These are phyloP conservation scores for Leucophenga maculata DNA, from an alignment of 2,888 invertebrate genomes.

Conservation along the genomic window DNA sequence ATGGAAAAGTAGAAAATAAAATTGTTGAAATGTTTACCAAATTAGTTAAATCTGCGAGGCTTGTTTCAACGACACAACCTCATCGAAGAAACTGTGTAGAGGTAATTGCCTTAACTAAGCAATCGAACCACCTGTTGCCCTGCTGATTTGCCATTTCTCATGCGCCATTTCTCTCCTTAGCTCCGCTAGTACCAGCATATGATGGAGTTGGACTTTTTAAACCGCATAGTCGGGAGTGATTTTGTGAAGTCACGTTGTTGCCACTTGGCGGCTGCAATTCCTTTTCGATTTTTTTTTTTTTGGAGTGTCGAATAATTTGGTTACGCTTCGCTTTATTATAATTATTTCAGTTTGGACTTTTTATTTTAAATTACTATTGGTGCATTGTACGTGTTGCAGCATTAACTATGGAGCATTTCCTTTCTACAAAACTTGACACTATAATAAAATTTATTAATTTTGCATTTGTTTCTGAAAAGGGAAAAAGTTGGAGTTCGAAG, in stretches of 20 bases:
- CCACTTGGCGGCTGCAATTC: constrained; percentile 57
- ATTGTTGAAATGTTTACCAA: constrained; percentile 47
- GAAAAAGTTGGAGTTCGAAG: no score
- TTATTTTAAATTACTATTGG: constrained; percentile 3
- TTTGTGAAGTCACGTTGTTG: constrained; percentile 62
- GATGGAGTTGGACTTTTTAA: constrained; percentile 2
- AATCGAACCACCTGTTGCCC: constrained; percentile 61
- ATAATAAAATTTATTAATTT: not conserved
- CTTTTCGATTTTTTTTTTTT: constrained; percentile 20
- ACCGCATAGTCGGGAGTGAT: constrained; percentile 38
- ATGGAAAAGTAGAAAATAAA: not conserved
- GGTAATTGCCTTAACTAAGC: constrained; percentile 9
- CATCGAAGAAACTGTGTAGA: constrained; percentile 43
- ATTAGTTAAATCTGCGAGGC: constrained; percentile 49
- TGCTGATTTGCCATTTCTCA: constrained; percentile 33
- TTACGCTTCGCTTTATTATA: constrained; percentile 29
- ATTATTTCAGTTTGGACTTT: no score
- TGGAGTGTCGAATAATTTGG: constrained; percentile 14
- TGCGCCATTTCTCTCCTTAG: constrained; percentile 27
- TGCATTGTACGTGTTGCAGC: not conserved
- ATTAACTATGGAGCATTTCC: not conserved
- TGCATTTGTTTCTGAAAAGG: not conserved
- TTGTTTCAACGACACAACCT: constrained; percentile 48
- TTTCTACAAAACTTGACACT: not conserved
- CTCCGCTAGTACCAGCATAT: not conserved